These are phyloP conservation scores for Pyralis farinalis DNA, from an alignment of 2,888 invertebrate genomes.

Conservation along the genomic window DNA sequence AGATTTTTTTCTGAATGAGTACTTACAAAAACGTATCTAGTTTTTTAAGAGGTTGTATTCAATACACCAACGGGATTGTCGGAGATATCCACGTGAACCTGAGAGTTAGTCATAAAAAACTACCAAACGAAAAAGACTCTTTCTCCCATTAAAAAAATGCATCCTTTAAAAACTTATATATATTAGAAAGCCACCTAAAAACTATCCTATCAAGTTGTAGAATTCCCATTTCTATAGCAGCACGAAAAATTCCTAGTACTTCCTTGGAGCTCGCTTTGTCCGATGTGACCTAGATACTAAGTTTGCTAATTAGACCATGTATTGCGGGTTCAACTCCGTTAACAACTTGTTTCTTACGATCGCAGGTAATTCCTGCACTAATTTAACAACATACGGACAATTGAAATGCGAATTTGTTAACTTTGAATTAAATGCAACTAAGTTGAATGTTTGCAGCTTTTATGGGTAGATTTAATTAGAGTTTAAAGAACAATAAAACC, in stretches of 20 bases:
- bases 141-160: too few relatives aligned
- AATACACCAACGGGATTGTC: too few relatives aligned
- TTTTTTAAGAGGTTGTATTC: too few relatives aligned
- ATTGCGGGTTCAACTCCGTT: conserved; percentile 25
- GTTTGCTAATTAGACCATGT: conserved; percentile 41
- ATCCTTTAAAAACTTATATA: too few relatives aligned
- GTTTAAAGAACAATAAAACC: too few relatives aligned
- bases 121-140: too few relatives aligned
- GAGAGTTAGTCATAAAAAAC: too few relatives aligned
- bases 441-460: too few relatives aligned
- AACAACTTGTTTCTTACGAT: conserved; percentile 9
- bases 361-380: not conserved
- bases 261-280: conserved; percentile 30
- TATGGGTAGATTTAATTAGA: too few relatives aligned
- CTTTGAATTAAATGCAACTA: not conserved
- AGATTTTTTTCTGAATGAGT: too few relatives aligned
- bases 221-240: not conserved
- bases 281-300: conserved; percentile 36
- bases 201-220: not conserved
- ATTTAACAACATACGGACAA: not conserved
- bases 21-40: too few relatives aligned
- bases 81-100: too few relatives aligned
- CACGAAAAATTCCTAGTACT: conserved; percentile 2
- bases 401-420: not conserved
- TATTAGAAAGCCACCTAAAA: not conserved